These are phyloP conservation scores for Malacosoma neustria DNA, from an alignment of 2,888 invertebrate species.

Conservation along the genomic window DNA sequence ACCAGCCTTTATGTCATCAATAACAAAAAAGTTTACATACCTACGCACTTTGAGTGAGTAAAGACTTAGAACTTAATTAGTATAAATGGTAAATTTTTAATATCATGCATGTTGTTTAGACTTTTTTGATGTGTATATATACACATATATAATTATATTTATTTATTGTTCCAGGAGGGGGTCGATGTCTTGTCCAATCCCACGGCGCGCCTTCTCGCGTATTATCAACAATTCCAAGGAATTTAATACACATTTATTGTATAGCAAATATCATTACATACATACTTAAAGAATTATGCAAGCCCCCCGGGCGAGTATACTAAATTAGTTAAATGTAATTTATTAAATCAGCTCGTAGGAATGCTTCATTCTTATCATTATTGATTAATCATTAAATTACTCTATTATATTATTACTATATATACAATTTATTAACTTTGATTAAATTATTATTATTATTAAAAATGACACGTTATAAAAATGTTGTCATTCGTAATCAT, in stretches of 20 bases:
- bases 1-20: too few relatives aligned
- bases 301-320: slow-evolving; percentile 75
- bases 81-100: too few relatives aligned
- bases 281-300: slow-evolving; percentile 57
- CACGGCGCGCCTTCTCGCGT: slow-evolving; percentile 49
- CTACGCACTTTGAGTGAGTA: too few relatives aligned
- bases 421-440: slow-evolving; percentile 75
- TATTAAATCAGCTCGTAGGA: slow-evolving; percentile 75
- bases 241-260: slow-evolving; percentile 62
- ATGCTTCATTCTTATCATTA: slow-evolving; percentile 77
- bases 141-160: too few relatives aligned
- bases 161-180: slow-evolving; percentile 42
- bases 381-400: slow-evolving; percentile 75
- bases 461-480: slow-evolving; percentile 73
- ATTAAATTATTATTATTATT: slow-evolving; percentile 74
- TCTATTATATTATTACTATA: slow-evolving; percentile 75
- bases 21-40: too few relatives aligned
- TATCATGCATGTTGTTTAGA: too few relatives aligned
- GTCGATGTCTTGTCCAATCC: slow-evolving; percentile 31
- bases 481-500: slow-evolving; percentile 75
- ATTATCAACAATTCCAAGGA: slow-evolving; percentile 65
- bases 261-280: slow-evolving; percentile 68
- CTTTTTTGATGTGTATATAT: too few relatives aligned
- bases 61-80: too few relatives aligned
- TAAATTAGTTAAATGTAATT: slow-evolving; percentile 80